Evolutionary conservation across 1,140 invertebrate genomes (phyloP).

Genomic region (Eriosoma lanigerum): DNA sequence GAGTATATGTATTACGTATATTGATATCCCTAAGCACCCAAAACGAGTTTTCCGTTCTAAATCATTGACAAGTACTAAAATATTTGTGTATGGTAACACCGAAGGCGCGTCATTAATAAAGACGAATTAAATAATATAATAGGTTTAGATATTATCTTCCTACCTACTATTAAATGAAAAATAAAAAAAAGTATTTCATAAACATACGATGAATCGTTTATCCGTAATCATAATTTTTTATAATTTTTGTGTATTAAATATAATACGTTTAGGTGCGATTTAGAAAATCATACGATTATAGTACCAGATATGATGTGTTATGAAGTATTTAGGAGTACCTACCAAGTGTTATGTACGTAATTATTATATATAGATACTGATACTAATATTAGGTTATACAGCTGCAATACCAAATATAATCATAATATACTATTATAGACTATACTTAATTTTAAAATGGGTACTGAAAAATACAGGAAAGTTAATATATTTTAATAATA

Average conservation of each 20-base stretch:
- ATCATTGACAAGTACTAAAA: not conserved
- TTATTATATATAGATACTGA: too few species aligned
- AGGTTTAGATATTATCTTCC: not conserved
- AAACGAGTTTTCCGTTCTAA: conserved; percentile 4
- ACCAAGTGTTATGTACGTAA: too few species aligned
- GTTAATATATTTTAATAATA: too few species aligned
- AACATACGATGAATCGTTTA: not conserved
- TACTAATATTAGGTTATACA: too few species aligned
- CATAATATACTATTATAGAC: too few species aligned
- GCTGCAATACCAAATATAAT: too few species aligned
- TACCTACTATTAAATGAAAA: not conserved
- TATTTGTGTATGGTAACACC: not conserved
- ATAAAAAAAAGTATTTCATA: not conserved
- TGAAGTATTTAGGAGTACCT: too few species aligned
- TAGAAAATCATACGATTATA: too few species aligned
- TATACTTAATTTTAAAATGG: too few species aligned
- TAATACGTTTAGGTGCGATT: not conserved
- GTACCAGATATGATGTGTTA: too few species aligned
- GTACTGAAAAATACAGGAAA: too few species aligned
- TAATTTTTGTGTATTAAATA: not conserved
- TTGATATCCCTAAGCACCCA: not conserved
- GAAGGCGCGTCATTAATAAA: conserved; percentile 6
- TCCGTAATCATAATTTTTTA: not conserved
- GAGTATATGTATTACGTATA: too few species aligned
- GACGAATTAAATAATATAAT: not conserved